Base-by-base conservation (phyloP, 2,888 invertebrate genomes). In the Polymixis lichenea region DNA sequence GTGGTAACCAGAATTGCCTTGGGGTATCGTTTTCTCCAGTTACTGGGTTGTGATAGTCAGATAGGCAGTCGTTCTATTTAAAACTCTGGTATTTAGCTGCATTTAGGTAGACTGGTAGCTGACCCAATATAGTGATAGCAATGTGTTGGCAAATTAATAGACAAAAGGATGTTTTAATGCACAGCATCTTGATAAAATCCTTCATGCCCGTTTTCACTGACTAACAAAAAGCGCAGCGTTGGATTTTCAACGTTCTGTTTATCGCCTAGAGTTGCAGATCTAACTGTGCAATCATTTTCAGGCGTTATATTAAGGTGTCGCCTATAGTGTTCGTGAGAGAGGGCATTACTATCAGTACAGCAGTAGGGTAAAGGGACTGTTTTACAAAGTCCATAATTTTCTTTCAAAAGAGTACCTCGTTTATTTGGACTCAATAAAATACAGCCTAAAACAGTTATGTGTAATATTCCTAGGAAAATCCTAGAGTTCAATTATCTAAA, bases 111-210 rank as follows among this genome's bases (percentile, higher is more conserved):
- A 15, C 28, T 28, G 19, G 4, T 17, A 28, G 8, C 19, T 1
- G 1, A 58, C 9, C 25, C 1, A 58, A 58, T 19, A 4, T 19
- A 4, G 4, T 28, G n/a, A 13, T n/a, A 19, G n/a, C 19, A 19
- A n/a, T 32, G 19, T 70, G 49, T 71, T 71, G 32, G 25, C 9
- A 22, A 38, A 49, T 22, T 25, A 71, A n/a, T 69, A 8, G 17
- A 17, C 17, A 28, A 0, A 2, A 28, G 17, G 4, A 67, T n/a
- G 17, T 7, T 28, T 17, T 4, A 46, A 22, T 32, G 9, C 32
- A n/a, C 49, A 49, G 28, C 5, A 32, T 32, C 58, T 60, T 19
- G 19, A 60, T 19, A 32, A 5, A 60, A 19, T 22, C 5, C 32
- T 11, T 1, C 28, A 19, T 11, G 19, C 60, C 55, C 5, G 13